Conservation (phyloP, 2,888 invertebrate genomes). For the Trachelus tabidus region DNA sequence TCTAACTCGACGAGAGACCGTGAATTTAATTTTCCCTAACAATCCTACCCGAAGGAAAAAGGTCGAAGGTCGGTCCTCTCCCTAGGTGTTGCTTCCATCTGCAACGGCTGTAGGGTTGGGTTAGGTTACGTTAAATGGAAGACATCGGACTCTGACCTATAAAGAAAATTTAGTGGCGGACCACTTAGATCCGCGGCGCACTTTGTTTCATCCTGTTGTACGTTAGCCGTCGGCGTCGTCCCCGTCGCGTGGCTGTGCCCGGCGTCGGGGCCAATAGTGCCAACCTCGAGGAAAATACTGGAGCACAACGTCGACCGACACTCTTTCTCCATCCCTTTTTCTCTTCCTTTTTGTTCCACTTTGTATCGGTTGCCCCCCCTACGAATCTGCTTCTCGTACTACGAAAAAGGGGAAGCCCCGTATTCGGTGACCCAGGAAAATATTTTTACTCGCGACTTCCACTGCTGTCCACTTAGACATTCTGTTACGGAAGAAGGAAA, state of each 20-base stretch:
- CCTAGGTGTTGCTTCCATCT: background rate
- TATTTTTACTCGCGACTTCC: background rate
- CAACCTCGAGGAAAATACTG: background rate
- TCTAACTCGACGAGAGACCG: background rate
- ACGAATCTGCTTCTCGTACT: background rate
- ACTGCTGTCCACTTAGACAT: background rate
- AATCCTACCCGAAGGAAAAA: background rate
- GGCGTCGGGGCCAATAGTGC: background rate
- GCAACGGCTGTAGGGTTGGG: background rate
- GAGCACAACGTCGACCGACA: background rate
- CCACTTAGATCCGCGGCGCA: constrained; percentile 13
- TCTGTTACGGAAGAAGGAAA: background rate
- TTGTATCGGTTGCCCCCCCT: background rate
- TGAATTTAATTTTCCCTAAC: background rate
- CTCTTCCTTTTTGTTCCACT: background rate
- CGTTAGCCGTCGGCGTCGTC: background rate
- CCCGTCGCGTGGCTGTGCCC: background rate
- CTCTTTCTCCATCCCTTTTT: background rate
- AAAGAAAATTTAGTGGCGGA: constrained; percentile 20
- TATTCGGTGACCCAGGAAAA: background rate
- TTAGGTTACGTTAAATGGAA: constrained; percentile 16
- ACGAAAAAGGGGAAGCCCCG: background rate
- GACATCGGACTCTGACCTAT: constrained; percentile 21
- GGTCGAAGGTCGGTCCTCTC: background rate
- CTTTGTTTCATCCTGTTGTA: background rate